Conservation (phyloP, 2,888 invertebrate species). For the Notodonta dromedarius region DNA sequence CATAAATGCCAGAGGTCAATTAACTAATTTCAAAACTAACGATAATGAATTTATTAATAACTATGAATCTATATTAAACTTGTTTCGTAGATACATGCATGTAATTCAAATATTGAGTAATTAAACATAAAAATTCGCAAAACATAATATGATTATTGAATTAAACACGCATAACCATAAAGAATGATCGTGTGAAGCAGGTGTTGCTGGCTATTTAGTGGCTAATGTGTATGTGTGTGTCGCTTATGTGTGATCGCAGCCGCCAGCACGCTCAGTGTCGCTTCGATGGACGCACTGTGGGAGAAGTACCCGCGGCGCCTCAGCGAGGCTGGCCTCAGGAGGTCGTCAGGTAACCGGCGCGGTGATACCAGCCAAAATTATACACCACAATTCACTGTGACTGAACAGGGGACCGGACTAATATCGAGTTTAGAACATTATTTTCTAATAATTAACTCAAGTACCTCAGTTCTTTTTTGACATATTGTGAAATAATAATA, state of each 20-base stretch:
- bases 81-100: constrained; percentile 18
- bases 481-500: too few species aligned
- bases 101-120: constrained; percentile 26
- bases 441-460: too few species aligned
- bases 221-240: constrained; percentile 79
- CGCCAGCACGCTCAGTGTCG: constrained; percentile 85
- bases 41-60: too few species aligned
- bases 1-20: too few species aligned
- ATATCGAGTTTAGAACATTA: too few species aligned
- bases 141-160: constrained; percentile 10
- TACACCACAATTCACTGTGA: constrained; percentile 25
- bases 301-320: constrained; percentile 89
- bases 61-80: not conserved
- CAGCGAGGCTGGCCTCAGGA: constrained; percentile 90
- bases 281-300: constrained; percentile 89
- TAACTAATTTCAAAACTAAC: too few species aligned
- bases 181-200: constrained; percentile 38
- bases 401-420: not conserved
- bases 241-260: constrained; percentile 79
- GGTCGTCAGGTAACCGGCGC: constrained; percentile 88
- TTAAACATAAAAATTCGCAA: constrained; percentile 24
- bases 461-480: too few species aligned
- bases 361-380: constrained; percentile 33
- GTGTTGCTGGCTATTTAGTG: constrained; percentile 64
- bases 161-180: constrained; percentile 20